Base-by-base conservation (phyloP, 2,888 invertebrate genomes). In the Dryobotodes eremita region DNA sequence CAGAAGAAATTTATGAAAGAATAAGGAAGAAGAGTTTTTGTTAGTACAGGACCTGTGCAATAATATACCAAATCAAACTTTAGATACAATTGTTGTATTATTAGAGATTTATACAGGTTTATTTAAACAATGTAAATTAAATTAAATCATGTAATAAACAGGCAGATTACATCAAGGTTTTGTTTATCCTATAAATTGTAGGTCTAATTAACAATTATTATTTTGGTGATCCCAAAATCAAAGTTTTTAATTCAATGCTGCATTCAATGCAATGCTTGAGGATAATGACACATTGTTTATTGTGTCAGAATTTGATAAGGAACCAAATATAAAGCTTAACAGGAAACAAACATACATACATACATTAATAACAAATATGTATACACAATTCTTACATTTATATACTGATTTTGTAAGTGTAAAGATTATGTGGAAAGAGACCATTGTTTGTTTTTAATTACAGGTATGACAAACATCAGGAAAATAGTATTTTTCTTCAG, bases 261-360 rank as follows among this genome's bases (percentile, higher is more conserved):
- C n/a, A n/a, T n/a, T n/a, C n/a, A n/a, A 48, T 42, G 31, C n/a
- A n/a, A 31, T 55, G 8, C 31, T 46, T 77, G 46, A 83, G 50
- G 70, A 71, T 77, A 83, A 71, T 15, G 23, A 15, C 8, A 46
- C 57, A 70, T 83, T 72, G 57, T 66, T 71, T 69, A 42, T 55
- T 36, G 36, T 20, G 0, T 26, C 31, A 31, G 72, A 72, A 76
- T 42, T 69, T 80, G 53, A 76, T 68, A 69, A 50, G 42, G 31
- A 59, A 53, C 55, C 64, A 76, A 57, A 76, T 73, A 61, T 48
- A 65, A 73, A 77, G 82, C n/a, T 57, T 26, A 62, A 77, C 82
- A 82, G 73, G 82, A 84, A 74, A 73, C 77, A 31, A 66, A 55
- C 10, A 68, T 20, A 71, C 85, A 80, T 62, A 65, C 57, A n/a